Conservation (phyloP, 1,140 invertebrate species). For the Cepaea nemoralis region DNA sequence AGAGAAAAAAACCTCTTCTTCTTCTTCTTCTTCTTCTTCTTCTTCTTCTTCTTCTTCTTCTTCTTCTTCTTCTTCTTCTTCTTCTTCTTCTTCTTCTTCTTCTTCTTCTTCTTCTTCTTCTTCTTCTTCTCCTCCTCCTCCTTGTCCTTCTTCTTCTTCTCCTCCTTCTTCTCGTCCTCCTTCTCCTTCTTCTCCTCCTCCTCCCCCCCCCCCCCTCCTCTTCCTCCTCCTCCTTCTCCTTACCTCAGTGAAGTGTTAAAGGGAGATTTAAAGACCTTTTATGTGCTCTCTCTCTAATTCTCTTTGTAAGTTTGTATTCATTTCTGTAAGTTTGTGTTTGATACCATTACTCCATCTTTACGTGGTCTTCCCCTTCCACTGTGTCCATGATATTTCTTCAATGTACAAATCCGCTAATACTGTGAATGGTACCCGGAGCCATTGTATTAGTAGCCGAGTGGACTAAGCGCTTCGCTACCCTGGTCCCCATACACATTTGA, state of each 20-base stretch:
- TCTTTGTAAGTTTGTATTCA: too few species aligned
- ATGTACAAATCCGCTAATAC: not conserved
- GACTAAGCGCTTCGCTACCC: too few species aligned
- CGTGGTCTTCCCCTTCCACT: not conserved
- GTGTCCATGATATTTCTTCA: not conserved
- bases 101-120: slow-evolving; percentile 26
- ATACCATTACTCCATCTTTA: too few species aligned
- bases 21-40: not conserved
- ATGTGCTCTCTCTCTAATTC: too few species aligned
- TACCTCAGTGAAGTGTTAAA: too few species aligned
- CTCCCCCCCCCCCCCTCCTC: too few species aligned
- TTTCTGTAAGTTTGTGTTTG: too few species aligned
- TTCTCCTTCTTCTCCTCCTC: not conserved
- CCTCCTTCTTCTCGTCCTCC: slow-evolving; percentile 7
- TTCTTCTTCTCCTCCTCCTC: slow-evolving; percentile 9
- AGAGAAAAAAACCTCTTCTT: too few species aligned
- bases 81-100: slow-evolving; percentile 19
- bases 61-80: not conserved
- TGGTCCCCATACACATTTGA: too few species aligned
- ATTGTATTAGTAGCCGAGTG: not conserved
- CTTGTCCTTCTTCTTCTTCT: slow-evolving; percentile 7
- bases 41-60: not conserved
- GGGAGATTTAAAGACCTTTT: too few species aligned
- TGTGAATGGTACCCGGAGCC: not conserved
- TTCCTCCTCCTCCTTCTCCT: too few species aligned